Conservation (phyloP, 2,113 vertebrate genomes). For the Misgurnus anguillicaudatus region DNA sequence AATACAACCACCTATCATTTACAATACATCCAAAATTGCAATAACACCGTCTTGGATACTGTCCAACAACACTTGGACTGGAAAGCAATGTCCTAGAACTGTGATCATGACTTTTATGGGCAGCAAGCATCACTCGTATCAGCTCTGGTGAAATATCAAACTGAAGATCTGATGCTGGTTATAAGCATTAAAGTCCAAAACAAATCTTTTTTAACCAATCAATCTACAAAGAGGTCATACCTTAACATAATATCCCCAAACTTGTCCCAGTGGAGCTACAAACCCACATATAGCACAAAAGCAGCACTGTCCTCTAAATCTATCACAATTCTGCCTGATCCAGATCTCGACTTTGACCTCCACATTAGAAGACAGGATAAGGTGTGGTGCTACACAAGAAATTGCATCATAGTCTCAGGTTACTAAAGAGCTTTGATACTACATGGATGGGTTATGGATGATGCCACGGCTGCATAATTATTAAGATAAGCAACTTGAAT, state of each 20-base stretch:
- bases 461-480: background rate
- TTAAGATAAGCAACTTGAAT: constrained; percentile 34
- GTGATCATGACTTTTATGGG: too few species aligned
- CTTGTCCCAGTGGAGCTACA: constrained; percentile 30
- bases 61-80: too few species aligned
- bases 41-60: background rate
- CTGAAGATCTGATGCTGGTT: constrained; percentile 30
- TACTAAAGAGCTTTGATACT: background rate
- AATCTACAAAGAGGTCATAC: constrained; percentile 19
- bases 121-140: background rate
- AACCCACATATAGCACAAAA: constrained; percentile 44
- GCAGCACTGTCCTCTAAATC: constrained; percentile 36
- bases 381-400: background rate
- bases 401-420: background rate
- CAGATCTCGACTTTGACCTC: constrained; percentile 38
- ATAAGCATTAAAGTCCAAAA: constrained; percentile 7
- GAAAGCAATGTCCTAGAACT: background rate
- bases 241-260: constrained; percentile 26
- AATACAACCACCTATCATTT: constrained; percentile 8
- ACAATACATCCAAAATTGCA: background rate
- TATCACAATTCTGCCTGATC: constrained; percentile 38
- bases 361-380: constrained; percentile 16
- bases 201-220: constrained; percentile 25
- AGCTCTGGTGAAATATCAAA: constrained; percentile 1
- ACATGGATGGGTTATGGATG: background rate